Base-by-base conservation (phyloP, 2,888 invertebrate species). In the Eretmocerus hayati region DNA sequence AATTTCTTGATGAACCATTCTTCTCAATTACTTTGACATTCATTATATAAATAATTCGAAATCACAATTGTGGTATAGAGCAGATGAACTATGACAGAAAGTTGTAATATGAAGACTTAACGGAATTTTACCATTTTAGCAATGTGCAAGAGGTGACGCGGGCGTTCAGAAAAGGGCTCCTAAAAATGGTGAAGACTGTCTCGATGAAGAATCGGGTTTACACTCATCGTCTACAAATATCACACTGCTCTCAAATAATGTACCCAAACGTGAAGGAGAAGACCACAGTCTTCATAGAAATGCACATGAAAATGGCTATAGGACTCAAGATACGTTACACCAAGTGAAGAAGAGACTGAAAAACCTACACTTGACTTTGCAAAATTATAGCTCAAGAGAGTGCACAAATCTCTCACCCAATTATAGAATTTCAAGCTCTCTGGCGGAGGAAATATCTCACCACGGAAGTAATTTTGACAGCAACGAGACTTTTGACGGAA, bases 271-370 rank as follows among this genome's bases (percentile, higher is more conserved):
- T n/a, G n/a, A n/a, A n/a, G n/a, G n/a, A n/a, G n/a, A 26, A 26
- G 26, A 26, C 11, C 26, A 26, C 11, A 9, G 26, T 6, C 6
- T 9, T 6, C 6, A 11, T 11, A 26, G 11, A 26, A 26, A 26
- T 26, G 26, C 26, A 26, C 8, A 26, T 33, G 33, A 33, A 33
- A 15, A n/a, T 13, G 11, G 5, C 15, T n/a, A 33, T 5, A 33
- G 37, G 8, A 40, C 56, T 6, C 50, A 50, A 5, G 54, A 58
- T 31, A 57, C 58, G 2, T n/a, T 67, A n/a, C 42, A 56, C 32
- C 49, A 57, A 16, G 62, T 66, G 2, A 60, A 56, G 40, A 54
- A 56, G 8, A 62, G 56, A 32, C 48, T 68, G 20, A 60, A 62
- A 35, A 60, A 56, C 44, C 51, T 67, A 13, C 61, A 66, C 37